A percentile compares a stretch with the other conserved stretches of the same genome.
These are phyloP conservation scores for Drosophila malerkotliana DNA, from an alignment of 1,140 invertebrate species.

Conservation along the genomic window DNA sequence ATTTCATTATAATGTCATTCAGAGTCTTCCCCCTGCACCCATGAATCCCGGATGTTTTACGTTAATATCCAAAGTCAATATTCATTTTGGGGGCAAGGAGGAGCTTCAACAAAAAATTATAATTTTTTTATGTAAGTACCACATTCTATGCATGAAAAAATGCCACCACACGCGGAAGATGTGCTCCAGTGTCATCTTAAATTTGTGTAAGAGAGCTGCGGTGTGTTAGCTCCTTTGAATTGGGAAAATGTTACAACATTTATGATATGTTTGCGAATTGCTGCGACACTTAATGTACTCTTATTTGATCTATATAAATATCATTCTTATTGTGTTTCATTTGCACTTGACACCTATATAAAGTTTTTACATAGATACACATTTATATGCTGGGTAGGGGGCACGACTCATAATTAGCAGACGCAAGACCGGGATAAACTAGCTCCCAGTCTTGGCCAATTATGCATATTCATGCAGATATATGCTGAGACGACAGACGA, in stretches of 20 bases:
- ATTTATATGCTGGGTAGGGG: conserved; percentile 41
- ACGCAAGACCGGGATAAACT: conserved; percentile 2
- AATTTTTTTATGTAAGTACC: conserved; percentile 36
- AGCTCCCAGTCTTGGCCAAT: conserved; percentile 24
- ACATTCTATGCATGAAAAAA: conserved; percentile 63
- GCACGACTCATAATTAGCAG: conserved; percentile 29
- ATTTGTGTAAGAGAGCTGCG: not conserved
- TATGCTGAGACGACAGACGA: conserved; percentile 36
- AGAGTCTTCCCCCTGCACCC: not conserved
- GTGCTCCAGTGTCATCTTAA: not conserved
- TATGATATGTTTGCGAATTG: conserved; percentile 84
- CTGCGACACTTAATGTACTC: conserved; percentile 78
- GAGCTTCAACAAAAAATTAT: conserved; percentile 42
- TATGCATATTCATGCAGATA: conserved; percentile 46
- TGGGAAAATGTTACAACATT: conserved; percentile 83
- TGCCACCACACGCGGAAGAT: not conserved
- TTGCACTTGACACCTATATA: conserved; percentile 30
- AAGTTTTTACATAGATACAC: conserved; percentile 44
- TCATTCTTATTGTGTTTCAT: conserved; percentile 16
- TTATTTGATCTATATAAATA: conserved; percentile 55
- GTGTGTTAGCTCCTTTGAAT: conserved; percentile 21
- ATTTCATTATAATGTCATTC: conserved; percentile 24
- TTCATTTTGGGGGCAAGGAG: conserved; percentile 1
- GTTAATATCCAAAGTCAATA: conserved; percentile 1
- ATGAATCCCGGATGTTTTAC: conserved; percentile 6